These are phyloP conservation scores for Micoletzkya japonica DNA, from an alignment of 2,888 invertebrate species.

Conservation along the genomic window DNA sequence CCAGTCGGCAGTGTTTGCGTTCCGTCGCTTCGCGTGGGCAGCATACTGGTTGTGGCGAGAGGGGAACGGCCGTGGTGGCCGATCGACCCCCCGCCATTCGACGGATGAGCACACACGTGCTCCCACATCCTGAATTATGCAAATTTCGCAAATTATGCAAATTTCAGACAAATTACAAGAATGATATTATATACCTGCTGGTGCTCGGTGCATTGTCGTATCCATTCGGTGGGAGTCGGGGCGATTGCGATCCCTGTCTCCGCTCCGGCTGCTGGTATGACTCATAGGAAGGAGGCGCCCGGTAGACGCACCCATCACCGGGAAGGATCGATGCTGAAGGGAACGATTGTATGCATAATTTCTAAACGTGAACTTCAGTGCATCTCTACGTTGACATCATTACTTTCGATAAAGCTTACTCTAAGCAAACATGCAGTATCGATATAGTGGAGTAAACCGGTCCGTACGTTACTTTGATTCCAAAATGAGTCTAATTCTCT, in stretches of 20 bases:
- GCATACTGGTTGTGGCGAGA: not conserved
- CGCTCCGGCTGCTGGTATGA: slow-evolving; percentile 29
- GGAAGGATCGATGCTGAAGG: slow-evolving; percentile 38
- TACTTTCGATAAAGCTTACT: no score
- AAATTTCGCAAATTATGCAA: no score
- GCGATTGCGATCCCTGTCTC: no score
- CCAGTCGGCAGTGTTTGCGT: slow-evolving; percentile 38
- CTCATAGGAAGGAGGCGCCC: slow-evolving; percentile 38
- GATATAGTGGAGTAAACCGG: no score
- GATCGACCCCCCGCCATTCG: not conserved
- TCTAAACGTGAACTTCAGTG: no score
- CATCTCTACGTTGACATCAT: no score
- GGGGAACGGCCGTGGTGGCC: not conserved
- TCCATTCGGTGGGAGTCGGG: slow-evolving; percentile 14
- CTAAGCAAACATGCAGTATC: no score
- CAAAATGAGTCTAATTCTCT: no score
- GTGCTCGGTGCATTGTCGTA: slow-evolving; percentile 37
- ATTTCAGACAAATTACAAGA: no score
- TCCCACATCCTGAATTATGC: slow-evolving; percentile 37
- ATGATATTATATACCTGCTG: not conserved
- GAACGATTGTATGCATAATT: not conserved
- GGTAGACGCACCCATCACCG: slow-evolving; percentile 35
- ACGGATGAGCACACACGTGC: slow-evolving; percentile 28
- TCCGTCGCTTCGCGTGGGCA: slow-evolving; percentile 30
- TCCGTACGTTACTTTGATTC: no score